Evolutionary conservation across 2,113 vertebrate species (phyloP).

Genomic region (Takifugu flavidus): DNA sequence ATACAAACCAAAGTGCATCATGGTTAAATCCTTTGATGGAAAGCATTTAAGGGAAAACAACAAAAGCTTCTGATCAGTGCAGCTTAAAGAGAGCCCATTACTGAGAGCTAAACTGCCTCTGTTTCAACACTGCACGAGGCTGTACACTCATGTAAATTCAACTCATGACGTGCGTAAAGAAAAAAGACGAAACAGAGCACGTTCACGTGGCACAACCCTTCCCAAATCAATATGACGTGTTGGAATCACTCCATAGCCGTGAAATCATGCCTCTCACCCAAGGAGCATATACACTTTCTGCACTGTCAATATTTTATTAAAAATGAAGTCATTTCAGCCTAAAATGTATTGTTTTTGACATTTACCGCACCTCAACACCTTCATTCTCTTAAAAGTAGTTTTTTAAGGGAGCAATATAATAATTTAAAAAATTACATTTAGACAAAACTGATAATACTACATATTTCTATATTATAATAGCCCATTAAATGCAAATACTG

Average conservation of each 20-base stretch:
- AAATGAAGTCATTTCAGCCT: no score
- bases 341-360: no score
- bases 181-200: not conserved
- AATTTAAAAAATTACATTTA: no score
- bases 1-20: slow-evolving; percentile 45
- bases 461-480: no score
- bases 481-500: no score
- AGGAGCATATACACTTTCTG: no score
- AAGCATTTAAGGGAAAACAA: slow-evolving; percentile 49
- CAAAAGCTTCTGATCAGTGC: slow-evolving; percentile 64
- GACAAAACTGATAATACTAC: no score
- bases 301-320: no score
- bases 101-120: slow-evolving; percentile 16
- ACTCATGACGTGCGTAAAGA: not conserved
- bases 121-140: not conserved
- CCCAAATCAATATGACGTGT: slow-evolving; percentile 33
- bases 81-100: slow-evolving; percentile 57
- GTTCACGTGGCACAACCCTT: not conserved
- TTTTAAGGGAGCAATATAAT: no score
- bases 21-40: slow-evolving; percentile 63
- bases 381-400: no score
- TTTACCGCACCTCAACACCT: no score
- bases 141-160: not conserved
- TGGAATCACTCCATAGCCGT: slow-evolving; percentile 55
- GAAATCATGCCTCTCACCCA: no score